Conservation (phyloP, 2,797 vertebrate genomes). For the Petrocephalus sullivani region DNA sequence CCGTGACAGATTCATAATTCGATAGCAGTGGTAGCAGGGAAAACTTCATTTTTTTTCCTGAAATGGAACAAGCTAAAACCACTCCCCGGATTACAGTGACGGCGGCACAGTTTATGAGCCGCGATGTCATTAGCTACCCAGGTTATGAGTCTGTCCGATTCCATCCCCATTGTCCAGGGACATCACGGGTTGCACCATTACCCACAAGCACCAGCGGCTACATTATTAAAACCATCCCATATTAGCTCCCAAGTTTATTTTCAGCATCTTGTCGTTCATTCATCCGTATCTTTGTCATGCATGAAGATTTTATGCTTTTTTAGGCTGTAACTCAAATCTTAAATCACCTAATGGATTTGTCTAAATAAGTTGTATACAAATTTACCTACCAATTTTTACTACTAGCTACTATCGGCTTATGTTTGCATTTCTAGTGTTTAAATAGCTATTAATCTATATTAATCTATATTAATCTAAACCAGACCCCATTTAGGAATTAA, state of each 20-base stretch:
- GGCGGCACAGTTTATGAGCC: conserved; percentile 6
- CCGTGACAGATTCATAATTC: conserved; percentile 22
- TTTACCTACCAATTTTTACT: background rate
- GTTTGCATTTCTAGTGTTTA: background rate
- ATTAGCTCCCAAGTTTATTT: conserved; percentile 15
- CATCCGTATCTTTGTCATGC: background rate
- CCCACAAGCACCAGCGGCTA: background rate
- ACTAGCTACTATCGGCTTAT: background rate
- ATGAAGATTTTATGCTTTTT: background rate
- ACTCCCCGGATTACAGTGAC: conserved; percentile 16
- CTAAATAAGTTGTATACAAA: conserved; percentile 1
- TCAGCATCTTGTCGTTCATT: background rate
- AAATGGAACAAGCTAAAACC: conserved; percentile 13
- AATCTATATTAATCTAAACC: background rate
- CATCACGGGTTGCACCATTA: conserved; percentile 8
- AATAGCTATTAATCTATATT: background rate
- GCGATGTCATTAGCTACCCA: conserved; percentile 11
- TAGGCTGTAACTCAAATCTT: background rate
- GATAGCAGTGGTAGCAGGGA: conserved; percentile 17
- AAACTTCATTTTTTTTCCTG: background rate
- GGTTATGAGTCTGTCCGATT: conserved; percentile 3
- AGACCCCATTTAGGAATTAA: background rate
- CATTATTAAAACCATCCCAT: conserved; percentile 11
- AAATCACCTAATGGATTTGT: background rate
- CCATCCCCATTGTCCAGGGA: conserved; percentile 3